Percentiles rank a stretch among this genome's conserved stretches.
Evolutionary conservation across 1,140 invertebrate genomes (phyloP).

Genomic region (Aculops lycopersici): DNA sequence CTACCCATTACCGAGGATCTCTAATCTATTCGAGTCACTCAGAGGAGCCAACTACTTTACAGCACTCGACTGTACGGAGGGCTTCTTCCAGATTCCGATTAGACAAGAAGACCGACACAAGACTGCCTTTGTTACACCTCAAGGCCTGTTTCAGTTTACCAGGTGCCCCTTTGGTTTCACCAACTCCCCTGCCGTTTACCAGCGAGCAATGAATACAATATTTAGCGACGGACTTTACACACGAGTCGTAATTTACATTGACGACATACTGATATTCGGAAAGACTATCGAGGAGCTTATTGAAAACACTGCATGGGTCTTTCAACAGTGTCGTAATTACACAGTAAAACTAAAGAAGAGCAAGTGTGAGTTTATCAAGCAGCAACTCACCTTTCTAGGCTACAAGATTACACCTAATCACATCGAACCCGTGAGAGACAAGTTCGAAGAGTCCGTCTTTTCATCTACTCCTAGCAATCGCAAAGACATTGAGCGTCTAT

Average conservation of each 20-base stretch:
- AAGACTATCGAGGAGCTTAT: background rate
- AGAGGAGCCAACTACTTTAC: constrained; percentile 1
- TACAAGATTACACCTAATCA: background rate
- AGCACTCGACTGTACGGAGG: constrained; percentile 6
- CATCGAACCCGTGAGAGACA: background rate
- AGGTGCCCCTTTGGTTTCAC: constrained; percentile 5
- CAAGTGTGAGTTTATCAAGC: background rate
- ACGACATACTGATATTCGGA: constrained; percentile 11
- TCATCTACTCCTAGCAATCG: too few species aligned
- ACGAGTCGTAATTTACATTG: constrained; percentile 7
- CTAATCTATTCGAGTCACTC: constrained; percentile 1
- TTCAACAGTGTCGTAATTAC: background rate
- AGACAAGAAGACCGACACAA: constrained; percentile 2
- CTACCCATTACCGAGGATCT: constrained; percentile 5
- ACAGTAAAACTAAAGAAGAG: background rate
- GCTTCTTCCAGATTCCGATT: constrained; percentile 8
- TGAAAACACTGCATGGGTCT: background rate
- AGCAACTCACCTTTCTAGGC: background rate
- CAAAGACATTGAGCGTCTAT: too few species aligned
- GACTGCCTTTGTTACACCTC: constrained; percentile 7
- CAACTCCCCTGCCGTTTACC: constrained; percentile 6
- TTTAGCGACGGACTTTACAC: constrained; percentile 12
- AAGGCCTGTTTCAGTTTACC: constrained; percentile 5
- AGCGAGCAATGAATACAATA: constrained; percentile 9
- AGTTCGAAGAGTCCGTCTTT: too few species aligned